phyloP scores from a whole-genome alignment of 2,113 vertebrate species.

The Cranoglanis bouderius region DNA sequence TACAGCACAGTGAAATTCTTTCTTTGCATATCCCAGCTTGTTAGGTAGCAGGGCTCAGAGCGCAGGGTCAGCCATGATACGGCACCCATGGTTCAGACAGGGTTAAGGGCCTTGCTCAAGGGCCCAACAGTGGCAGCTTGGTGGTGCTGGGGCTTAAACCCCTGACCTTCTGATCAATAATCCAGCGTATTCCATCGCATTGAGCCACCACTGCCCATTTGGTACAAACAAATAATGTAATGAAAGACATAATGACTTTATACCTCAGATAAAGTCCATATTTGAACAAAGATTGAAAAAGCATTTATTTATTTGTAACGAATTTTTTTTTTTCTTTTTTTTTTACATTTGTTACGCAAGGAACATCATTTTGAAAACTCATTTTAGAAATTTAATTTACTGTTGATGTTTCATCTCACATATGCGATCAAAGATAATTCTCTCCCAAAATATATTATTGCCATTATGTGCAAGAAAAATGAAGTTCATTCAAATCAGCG shows the following conservation, averaged over 20 bases:
- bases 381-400: background rate
- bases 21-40: too few species aligned
- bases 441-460: background rate
- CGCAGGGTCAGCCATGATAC: too few species aligned
- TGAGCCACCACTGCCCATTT: background rate
- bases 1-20: too few species aligned
- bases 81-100: too few species aligned
- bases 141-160: too few species aligned
- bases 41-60: too few species aligned
- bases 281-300: background rate
- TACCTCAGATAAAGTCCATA: background rate
- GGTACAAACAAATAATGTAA: background rate
- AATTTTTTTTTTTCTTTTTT: too few species aligned
- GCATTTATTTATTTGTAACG: background rate
- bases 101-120: too few species aligned
- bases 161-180: too few species aligned
- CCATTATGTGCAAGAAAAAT: background rate
- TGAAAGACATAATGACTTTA: background rate
- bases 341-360: background rate
- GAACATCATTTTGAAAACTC: constrained; percentile 5
- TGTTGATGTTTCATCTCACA: background rate
- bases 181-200: too few species aligned
- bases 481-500: background rate
- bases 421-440: background rate
- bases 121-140: too few species aligned